Base-by-base conservation (phyloP, 2,113 vertebrate genomes). In the Saccopteryx bilineata region DNA sequence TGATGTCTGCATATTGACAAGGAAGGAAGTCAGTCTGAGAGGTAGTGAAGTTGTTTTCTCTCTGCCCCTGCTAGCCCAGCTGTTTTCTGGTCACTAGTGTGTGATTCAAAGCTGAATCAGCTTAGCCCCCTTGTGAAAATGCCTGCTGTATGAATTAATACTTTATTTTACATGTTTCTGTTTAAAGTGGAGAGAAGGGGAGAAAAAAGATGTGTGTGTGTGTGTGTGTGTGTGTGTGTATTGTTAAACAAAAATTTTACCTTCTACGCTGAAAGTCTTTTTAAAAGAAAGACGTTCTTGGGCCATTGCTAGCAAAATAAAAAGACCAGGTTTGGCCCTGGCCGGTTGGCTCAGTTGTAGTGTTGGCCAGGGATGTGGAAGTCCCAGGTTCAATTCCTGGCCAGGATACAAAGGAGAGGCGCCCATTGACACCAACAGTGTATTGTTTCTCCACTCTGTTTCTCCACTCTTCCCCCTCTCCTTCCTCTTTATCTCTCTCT, bases 91-190 rank as follows among this genome's bases (percentile, higher is more conserved):
- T 48, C 24, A 28, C 24, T 60, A 56, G 31, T 69, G 50, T 89
- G n/a, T 4, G 9, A 72, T 12, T 54, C 75, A 52, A 72, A 72
- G 39, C 17, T 87, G 2, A 33, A 71, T 28, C 74, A 85, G 13
- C 31, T 19, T 63, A 52, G 31, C 39, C 10, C 46, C 17, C 19
- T 78, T 74, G 63, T 69, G 52, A 87, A 87, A 61, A 79, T 86
- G 48, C 58, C 63, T 54, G 31, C 0, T 75, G 1, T 78, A 33
- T 80, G 54, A 88, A 87, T 84, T 81, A 56, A 46, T 54, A 65
- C 26, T 96, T 72, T 80, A 82, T 31, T 90, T 66, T 63, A 86
- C 31, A 81, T 71, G 14, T 86, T 79, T 89, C 56, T 87, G 33
- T 85, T 96, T 89, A 89, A 78, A 48, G 26, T 63, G 26, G 15